phyloP scores from a whole-genome alignment of 2,888 invertebrate species.

The Drosophila tripunctata region DNA sequence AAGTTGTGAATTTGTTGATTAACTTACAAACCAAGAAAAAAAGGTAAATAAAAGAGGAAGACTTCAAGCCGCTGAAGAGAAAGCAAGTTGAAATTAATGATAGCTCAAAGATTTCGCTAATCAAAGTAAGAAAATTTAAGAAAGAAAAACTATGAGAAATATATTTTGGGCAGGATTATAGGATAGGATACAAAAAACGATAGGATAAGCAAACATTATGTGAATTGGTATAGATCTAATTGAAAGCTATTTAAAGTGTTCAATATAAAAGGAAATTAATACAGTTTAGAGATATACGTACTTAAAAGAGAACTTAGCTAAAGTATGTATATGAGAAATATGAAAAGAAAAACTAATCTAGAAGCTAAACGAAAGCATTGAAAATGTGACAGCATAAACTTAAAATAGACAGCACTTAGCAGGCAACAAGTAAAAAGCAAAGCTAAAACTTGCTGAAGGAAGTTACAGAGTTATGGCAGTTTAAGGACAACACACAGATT shows the following conservation, averaged over 20 bases:
- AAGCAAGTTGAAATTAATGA: slow-evolving; percentile 4
- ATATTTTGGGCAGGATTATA: too few relatives aligned
- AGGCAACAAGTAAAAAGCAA: not conserved
- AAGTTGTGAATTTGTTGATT: slow-evolving; percentile 24
- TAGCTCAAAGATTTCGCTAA: not conserved
- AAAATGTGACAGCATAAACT: not conserved
- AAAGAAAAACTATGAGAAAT: too few relatives aligned
- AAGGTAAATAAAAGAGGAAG: not conserved
- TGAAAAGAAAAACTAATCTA: not conserved
- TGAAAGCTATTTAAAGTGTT: not conserved
- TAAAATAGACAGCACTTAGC: not conserved
- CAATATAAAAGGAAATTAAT: not conserved
- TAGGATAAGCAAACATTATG: too few relatives aligned
- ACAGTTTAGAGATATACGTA: not conserved
- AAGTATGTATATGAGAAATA: not conserved
- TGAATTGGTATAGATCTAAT: too few relatives aligned
- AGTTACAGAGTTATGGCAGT: slow-evolving; percentile 13
- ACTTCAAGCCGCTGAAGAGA: slow-evolving; percentile 1
- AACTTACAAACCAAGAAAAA: not conserved
- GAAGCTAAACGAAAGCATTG: not conserved
- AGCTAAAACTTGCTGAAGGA: slow-evolving; percentile 14
- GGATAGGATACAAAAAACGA: too few relatives aligned
- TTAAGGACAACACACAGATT: slow-evolving; percentile 12
- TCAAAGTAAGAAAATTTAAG: not conserved
- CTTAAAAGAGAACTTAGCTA: not conserved